Evolutionary conservation across 2,113 vertebrate genomes (phyloP).

Genomic region (Gopherus flavomarginatus): DNA sequence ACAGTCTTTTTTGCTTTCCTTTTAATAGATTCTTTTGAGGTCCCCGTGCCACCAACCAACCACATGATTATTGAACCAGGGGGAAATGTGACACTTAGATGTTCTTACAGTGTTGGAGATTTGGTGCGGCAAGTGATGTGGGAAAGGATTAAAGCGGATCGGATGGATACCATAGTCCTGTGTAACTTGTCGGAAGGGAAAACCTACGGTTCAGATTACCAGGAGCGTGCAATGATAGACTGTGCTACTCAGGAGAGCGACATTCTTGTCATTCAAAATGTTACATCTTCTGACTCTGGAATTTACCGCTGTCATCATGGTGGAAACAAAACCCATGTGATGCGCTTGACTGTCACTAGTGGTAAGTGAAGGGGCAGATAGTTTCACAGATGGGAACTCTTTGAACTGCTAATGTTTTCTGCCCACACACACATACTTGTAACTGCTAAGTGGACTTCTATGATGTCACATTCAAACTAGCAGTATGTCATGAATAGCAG

Average conservation of each 20-base stretch:
- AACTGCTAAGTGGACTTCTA: neutral
- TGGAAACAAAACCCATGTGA: conserved; percentile 52
- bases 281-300: conserved; percentile 73
- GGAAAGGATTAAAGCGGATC: conserved; percentile 76
- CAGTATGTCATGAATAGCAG: neutral
- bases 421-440: neutral
- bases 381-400: neutral
- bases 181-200: conserved; percentile 68
- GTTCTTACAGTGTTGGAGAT: conserved; percentile 34
- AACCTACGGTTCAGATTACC: conserved; percentile 74
- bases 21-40: conserved; percentile 64
- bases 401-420: neutral
- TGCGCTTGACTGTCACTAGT: neutral
- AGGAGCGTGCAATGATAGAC: conserved; percentile 35
- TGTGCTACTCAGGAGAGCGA: conserved; percentile 62
- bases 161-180: conserved; percentile 64
- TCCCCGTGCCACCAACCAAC: neutral
- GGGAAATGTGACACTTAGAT: conserved; percentile 78
- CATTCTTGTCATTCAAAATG: conserved; percentile 60
- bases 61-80: conserved; percentile 49
- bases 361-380: conserved; percentile 66
- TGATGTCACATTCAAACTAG: neutral
- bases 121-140: conserved; percentile 67
- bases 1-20: neutral
- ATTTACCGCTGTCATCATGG: conserved; percentile 77